Base-by-base conservation (phyloP, 2,888 invertebrate species). In the Phengaris alcon region DNA sequence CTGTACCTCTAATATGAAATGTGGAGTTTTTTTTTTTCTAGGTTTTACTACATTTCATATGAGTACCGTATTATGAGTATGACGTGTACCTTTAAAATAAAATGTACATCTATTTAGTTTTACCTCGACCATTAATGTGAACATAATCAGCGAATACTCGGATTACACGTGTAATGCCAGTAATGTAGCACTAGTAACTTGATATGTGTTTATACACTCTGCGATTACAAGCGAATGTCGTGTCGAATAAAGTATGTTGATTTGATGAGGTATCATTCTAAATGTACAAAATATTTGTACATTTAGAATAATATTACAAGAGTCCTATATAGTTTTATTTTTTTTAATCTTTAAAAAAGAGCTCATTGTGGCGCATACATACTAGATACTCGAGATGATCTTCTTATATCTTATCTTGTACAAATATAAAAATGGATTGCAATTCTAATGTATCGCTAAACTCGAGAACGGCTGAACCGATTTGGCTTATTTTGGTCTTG, bases 131-230 rank as follows among this genome's bases (percentile, higher is more conserved):
- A 44, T 12, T 64, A 35, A 44, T 12, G 59, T 22, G 22, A 59
- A 59, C 59, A 22, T 59, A 22, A 35, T n/a, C 22, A 64, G 10
- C 64, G 35, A 12, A 64, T 64, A 35, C 64, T 13, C 6, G 12
- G 64, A 64, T 64, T 64, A 48, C 48, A 69, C 2, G 69, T 48
- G 69, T 48, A 69, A 68, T 13, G 44, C 44, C 68, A 13, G 68
- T 68, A 68, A 69, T 69, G 69, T 48, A 48, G 69, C 46, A 69
- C 48, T 48, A 48, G 69, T n/a, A 69, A 69, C 48, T 15, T 69
- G 48, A 69, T 69, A 69, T 59, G 15, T 69, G 48, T 46, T 68
- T 68, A 69, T 15, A 35, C 48, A 69, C 69, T 48, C 13, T 59
- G 10, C 10, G 8, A 12, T 64, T 64, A 64, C 64, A 64, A 64